Percentiles rank a stretch among this genome's conserved stretches.
These are phyloP conservation scores for Hyppa rectilinea DNA, from an alignment of 2,888 invertebrate species.

Conservation along the genomic window DNA sequence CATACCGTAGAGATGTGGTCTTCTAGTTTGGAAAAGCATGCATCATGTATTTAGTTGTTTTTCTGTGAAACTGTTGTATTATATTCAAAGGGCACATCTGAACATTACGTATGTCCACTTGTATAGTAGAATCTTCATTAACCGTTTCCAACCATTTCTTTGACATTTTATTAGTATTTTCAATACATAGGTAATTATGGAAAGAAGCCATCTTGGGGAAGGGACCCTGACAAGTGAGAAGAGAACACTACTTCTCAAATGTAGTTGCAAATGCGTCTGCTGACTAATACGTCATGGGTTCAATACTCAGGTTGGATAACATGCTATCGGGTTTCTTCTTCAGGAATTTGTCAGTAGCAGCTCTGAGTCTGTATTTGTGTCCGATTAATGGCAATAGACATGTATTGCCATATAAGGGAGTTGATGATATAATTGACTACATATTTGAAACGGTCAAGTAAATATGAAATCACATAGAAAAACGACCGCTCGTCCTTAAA, in stretches of 20 bases:
- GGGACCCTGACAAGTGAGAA: background rate
- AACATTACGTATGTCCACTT: background rate
- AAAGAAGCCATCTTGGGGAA: background rate
- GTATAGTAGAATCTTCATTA: background rate
- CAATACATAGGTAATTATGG: background rate
- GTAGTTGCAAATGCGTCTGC: background rate
- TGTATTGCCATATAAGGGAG: too few species aligned
- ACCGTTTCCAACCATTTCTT: background rate
- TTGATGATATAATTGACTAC: too few species aligned
- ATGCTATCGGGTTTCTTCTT: background rate
- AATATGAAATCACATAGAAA: too few species aligned
- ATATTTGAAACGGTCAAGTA: too few species aligned
- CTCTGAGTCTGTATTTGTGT: background rate
- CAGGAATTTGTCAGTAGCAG: background rate
- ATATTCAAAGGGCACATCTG: slow-evolving; percentile 4
- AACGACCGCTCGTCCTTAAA: too few species aligned
- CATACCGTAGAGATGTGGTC: slow-evolving; percentile 59
- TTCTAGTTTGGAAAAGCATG: slow-evolving; percentile 56
- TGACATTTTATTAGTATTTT: background rate
- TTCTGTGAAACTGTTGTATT: slow-evolving; percentile 3
- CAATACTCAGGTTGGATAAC: too few species aligned
- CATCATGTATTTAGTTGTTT: slow-evolving; percentile 35
- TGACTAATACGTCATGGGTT: background rate
- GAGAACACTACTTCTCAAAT: background rate
- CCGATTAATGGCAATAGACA: background rate